A percentile compares a stretch with the other conserved stretches of the same genome.
Evolutionary conservation across 2,797 vertebrate species (phyloP).

Genomic region (Poeciliopsis infans): DNA sequence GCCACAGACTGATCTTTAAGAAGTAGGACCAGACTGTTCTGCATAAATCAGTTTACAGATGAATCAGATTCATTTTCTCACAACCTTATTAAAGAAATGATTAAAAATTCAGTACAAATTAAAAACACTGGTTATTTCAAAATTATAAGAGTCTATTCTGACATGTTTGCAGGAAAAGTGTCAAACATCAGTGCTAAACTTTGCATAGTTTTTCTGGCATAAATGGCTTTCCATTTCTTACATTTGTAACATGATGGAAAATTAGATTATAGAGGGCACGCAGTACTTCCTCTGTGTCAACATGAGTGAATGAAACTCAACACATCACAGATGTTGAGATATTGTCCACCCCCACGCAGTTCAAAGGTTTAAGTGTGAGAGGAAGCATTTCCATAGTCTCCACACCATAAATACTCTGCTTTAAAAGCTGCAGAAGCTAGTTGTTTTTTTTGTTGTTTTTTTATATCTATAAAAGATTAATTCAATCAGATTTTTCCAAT

Average conservation of each 20-base stretch:
- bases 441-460: not conserved
- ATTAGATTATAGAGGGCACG: constrained; percentile 29
- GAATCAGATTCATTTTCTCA: not conserved
- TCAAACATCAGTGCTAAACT: not conserved
- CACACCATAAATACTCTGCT: not conserved
- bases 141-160: not conserved
- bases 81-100: not conserved
- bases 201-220: not conserved
- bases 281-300: constrained; percentile 54
- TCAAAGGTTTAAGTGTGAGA: constrained; percentile 42
- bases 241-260: constrained; percentile 45
- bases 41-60: not conserved
- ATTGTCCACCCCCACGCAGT: constrained; percentile 37
- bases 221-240: constrained; percentile 21
- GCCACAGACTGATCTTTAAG: not conserved
- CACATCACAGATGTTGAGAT: constrained; percentile 54
- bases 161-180: not conserved
- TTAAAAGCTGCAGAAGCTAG: not conserved
- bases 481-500: not conserved
- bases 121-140: not conserved
- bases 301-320: constrained; percentile 31
- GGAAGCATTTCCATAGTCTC: constrained; percentile 25
- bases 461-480: not conserved
- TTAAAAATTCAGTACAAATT: not conserved
- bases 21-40: not conserved